These are phyloP conservation scores for Empidonax alnorum DNA, from an alignment of 2,113 vertebrate genomes.

Conservation along the genomic window DNA sequence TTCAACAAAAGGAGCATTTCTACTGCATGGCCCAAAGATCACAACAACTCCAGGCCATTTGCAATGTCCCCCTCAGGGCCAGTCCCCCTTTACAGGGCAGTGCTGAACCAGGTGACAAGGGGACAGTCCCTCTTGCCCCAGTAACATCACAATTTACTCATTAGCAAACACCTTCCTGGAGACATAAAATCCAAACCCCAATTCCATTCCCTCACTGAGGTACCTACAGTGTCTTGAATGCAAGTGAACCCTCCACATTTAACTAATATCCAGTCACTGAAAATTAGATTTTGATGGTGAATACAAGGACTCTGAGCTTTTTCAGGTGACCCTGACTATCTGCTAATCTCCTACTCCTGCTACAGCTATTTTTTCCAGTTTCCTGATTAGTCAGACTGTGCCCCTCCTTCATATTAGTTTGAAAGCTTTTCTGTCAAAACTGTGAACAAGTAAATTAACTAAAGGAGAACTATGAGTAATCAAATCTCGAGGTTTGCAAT, in stretches of 20 bases:
- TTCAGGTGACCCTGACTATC: conserved; percentile 21
- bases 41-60: not conserved
- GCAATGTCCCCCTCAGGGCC: not conserved
- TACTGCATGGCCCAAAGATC: not conserved
- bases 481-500: conserved; percentile 68
- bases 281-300: not conserved
- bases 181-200: not conserved
- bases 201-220: fast-evolving
- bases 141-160: not conserved
- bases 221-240: not conserved
- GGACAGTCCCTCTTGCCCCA: not conserved
- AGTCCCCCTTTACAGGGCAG: not conserved
- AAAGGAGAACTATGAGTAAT: conserved; percentile 67
- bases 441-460: conserved; percentile 73
- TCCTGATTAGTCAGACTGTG: conserved; percentile 38
- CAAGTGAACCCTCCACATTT: not conserved
- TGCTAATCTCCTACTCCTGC: not conserved
- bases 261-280: not conserved
- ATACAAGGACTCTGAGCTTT: not conserved
- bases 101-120: not conserved
- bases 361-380: conserved; percentile 10
- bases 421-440: conserved; percentile 72
- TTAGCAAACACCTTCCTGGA: not conserved
- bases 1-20: not conserved
- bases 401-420: conserved; percentile 60